Evolutionary conservation across 2,113 vertebrate genomes (phyloP).

Genomic region (Globicephala melas): DNA sequence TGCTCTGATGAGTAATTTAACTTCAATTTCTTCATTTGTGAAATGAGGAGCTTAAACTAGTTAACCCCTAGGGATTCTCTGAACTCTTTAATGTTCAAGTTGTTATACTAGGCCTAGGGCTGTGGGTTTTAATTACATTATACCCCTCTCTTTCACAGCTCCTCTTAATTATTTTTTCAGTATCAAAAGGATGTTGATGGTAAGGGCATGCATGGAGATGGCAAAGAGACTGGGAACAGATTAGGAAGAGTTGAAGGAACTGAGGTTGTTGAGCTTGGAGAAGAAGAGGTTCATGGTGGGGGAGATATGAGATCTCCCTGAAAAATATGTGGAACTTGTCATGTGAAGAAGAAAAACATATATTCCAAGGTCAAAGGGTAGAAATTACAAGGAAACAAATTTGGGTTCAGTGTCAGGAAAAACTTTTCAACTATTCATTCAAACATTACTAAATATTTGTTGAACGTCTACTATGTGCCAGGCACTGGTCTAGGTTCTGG

Average conservation of each 20-base stretch:
- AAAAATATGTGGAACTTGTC: neutral
- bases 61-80: neutral
- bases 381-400: neutral
- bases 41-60: neutral
- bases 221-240: neutral
- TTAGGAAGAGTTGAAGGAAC: neutral
- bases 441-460: neutral
- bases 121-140: neutral
- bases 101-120: neutral
- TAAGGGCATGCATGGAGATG: neutral
- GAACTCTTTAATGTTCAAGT: neutral
- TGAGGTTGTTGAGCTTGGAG: neutral
- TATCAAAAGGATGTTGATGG: neutral
- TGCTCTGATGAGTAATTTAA: neutral
- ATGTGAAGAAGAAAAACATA: neutral
- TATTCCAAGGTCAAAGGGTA: neutral
- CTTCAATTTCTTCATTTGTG: neutral
- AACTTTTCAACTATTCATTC: neutral
- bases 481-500: neutral
- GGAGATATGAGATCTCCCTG: neutral
- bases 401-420: neutral
- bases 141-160: neutral
- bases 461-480: neutral
- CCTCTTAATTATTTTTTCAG: neutral
- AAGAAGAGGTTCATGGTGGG: neutral